phyloP scores from a whole-genome alignment of 2,113 vertebrate species.

The Rhodinocichla rosea region DNA sequence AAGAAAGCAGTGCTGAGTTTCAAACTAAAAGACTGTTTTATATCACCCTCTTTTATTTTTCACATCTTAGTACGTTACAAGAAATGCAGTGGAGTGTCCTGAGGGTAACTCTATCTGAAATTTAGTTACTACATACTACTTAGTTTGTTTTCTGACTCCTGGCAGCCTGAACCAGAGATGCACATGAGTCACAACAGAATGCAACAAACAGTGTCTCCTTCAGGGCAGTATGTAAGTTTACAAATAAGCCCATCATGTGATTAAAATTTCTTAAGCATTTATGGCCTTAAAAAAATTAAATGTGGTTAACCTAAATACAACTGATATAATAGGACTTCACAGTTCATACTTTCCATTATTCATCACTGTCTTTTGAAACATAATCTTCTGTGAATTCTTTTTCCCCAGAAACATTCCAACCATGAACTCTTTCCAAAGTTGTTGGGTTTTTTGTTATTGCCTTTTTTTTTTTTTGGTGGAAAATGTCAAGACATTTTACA shows the following conservation, averaged over 20 bases:
- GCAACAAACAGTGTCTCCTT: slow-evolving; percentile 5
- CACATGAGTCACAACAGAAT: slow-evolving; percentile 3
- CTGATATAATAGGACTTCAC: slow-evolving; percentile 21
- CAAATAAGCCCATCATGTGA: slow-evolving; percentile 10
- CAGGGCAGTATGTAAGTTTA: slow-evolving; percentile 27
- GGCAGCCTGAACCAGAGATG: slow-evolving; percentile 1
- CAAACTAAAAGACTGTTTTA: background rate
- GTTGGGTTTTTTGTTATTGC: background rate
- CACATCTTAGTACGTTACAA: background rate
- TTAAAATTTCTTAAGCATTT: slow-evolving; percentile 47
- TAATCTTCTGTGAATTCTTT: background rate
- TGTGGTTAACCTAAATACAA: slow-evolving; percentile 31
- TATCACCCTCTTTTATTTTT: background rate
- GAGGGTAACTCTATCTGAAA: background rate
- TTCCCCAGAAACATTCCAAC: background rate
- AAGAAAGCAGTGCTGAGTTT: background rate
- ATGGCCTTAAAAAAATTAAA: background rate
- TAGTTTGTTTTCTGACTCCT: background rate
- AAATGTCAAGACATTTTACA: slow-evolving; percentile 7
- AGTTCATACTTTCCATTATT: slow-evolving; percentile 53
- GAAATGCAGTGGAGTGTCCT: background rate
- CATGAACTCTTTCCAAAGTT: background rate
- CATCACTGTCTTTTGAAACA: slow-evolving; percentile 13
- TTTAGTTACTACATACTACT: background rate
- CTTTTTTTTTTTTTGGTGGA: background rate